Percentiles rank a stretch among this genome's conserved stretches.
These are phyloP conservation scores for Tupaia chinensis DNA, from an alignment of 2,113 vertebrate genomes.

Conservation along the genomic window DNA sequence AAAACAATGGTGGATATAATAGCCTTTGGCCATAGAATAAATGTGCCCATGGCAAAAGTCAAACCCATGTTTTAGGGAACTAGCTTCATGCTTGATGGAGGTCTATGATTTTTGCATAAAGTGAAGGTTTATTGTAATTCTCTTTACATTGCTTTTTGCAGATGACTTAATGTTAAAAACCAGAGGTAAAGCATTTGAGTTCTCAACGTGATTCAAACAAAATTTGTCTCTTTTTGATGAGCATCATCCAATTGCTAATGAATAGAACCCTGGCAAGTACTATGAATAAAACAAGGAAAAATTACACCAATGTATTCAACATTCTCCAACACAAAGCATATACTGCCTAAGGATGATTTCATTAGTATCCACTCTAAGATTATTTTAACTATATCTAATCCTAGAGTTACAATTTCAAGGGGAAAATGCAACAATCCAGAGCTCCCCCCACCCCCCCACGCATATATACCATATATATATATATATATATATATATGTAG, in stretches of 20 bases:
- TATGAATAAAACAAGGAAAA: not conserved
- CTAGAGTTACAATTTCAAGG: constrained; percentile 5
- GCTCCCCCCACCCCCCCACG: not conserved
- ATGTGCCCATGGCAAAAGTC: not conserved
- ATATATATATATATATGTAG: not conserved
- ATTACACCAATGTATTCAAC: not conserved
- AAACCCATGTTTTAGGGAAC: not conserved
- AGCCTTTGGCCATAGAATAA: not conserved
- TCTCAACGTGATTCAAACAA: not conserved
- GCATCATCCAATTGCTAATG: not conserved
- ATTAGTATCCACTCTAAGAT: not conserved
- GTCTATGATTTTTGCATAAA: not conserved
- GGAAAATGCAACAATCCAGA: constrained; percentile 5
- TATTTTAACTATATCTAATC: constrained; percentile 41
- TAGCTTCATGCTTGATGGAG: not conserved
- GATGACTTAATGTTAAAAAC: constrained; percentile 37
- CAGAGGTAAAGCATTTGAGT: not conserved
- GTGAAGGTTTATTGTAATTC: not conserved
- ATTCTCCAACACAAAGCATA: not conserved
- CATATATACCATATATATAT: too few relatives aligned
- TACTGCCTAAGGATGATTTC: not conserved
- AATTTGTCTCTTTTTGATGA: constrained; percentile 22
- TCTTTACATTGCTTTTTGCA: not conserved
- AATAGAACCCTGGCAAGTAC: not conserved
- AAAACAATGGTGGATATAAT: not conserved